Evolutionary conservation across 2,113 vertebrate genomes (phyloP).

Genomic region (Fulica atra): DNA sequence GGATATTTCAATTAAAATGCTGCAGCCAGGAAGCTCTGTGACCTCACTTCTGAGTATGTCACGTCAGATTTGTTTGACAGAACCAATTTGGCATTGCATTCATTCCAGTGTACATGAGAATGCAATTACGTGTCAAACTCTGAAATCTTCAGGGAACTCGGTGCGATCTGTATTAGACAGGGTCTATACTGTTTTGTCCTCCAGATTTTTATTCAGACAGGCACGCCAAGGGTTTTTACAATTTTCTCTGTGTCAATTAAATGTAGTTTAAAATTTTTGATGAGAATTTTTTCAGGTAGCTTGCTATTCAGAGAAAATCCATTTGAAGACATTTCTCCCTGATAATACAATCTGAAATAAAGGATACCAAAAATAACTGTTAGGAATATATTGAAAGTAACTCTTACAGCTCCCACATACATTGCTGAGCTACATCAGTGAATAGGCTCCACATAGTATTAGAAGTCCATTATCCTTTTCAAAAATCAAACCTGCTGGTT

Average conservation of each 20-base stretch:
- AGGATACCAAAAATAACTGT: slow-evolving; percentile 17
- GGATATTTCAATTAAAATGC: not conserved
- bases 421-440: not conserved
- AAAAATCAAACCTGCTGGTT: not conserved
- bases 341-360: slow-evolving; percentile 22
- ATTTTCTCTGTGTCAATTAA: slow-evolving; percentile 11
- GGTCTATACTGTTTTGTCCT: not conserved
- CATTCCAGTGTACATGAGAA: slow-evolving; percentile 7
- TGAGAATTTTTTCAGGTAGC: not conserved
- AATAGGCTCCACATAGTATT: not conserved
- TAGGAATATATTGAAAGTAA: slow-evolving; percentile 5
- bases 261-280: not conserved
- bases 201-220: not conserved
- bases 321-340: not conserved
- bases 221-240: not conserved
- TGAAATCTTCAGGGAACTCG: slow-evolving; percentile 40
- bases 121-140: slow-evolving; percentile 50
- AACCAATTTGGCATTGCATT: not conserved
- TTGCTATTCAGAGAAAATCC: not conserved
- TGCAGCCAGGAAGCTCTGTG: not conserved
- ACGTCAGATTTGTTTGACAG: not conserved
- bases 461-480: slow-evolving; percentile 12
- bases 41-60: not conserved
- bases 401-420: not conserved
- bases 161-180: not conserved